These are phyloP conservation scores for Ataeniobius toweri DNA, from an alignment of 2,797 vertebrate genomes.

Conservation along the genomic window DNA sequence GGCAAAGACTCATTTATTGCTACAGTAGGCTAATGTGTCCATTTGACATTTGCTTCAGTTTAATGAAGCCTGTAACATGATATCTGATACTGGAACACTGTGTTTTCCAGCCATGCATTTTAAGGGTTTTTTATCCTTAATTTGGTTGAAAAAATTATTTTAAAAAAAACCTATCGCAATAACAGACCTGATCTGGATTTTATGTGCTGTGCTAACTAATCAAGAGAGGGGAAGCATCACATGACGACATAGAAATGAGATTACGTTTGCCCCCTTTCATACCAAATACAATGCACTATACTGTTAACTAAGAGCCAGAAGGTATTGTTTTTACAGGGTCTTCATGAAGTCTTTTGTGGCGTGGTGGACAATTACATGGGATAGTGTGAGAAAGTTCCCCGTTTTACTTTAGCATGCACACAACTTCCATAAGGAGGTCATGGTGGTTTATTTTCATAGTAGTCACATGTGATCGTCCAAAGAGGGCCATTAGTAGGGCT, in stretches of 20 bases:
- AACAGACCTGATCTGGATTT: background rate
- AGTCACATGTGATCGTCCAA: background rate
- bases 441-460: background rate
- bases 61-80: conserved; percentile 21
- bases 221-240: background rate
- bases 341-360: background rate
- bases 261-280: background rate
- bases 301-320: background rate
- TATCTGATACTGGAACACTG: background rate
- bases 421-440: background rate
- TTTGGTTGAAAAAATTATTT: background rate
- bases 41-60: conserved; percentile 11
- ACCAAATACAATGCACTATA: background rate
- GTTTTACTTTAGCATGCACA: background rate
- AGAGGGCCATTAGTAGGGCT: background rate
- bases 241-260: background rate
- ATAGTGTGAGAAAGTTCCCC: background rate
- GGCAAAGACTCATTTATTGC: conserved; percentile 37
- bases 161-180: background rate
- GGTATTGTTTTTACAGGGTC: background rate
- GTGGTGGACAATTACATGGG: background rate
- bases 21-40: conserved; percentile 11
- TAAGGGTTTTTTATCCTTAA: background rate
- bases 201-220: background rate
- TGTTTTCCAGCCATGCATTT: background rate